A percentile compares a stretch with the other conserved stretches of the same genome.
These are phyloP conservation scores for Ameiurus melas DNA, from an alignment of 2,113 vertebrate species.

Conservation along the genomic window DNA sequence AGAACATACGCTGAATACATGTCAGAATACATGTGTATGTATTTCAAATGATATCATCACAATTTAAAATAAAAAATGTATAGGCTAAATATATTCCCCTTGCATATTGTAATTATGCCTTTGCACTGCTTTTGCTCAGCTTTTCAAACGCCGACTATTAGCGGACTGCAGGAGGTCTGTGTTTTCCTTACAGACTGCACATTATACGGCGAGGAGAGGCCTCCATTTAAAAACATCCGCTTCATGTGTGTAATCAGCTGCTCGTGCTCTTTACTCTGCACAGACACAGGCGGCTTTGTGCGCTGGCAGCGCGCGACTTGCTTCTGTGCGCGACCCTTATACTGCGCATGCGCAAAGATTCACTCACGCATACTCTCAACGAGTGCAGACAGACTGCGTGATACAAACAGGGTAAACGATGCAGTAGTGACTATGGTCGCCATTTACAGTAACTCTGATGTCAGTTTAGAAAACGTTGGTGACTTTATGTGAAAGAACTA, in stretches of 20 bases:
- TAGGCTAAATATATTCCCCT: neutral
- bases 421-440: neutral
- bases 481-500: neutral
- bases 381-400: neutral
- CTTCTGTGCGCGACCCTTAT: neutral
- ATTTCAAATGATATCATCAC: neutral
- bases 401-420: neutral
- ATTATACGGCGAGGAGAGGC: neutral
- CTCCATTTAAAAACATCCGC: slow-evolving; percentile 27
- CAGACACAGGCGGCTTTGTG: slow-evolving; percentile 43
- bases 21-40: neutral
- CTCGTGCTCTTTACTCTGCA: neutral
- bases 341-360: neutral
- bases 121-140: neutral
- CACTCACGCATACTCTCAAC: neutral
- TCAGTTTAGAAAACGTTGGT: neutral
- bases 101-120: neutral
- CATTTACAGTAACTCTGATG: neutral
- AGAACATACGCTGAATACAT: neutral
- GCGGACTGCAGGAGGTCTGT: neutral
- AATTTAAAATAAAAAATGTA: neutral
- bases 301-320: neutral
- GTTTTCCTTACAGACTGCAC: slow-evolving; percentile 28
- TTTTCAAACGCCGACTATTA: neutral
- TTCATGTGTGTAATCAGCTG: slow-evolving; percentile 23